phyloP scores from a whole-genome alignment of 2,888 invertebrate species.

The Scaptomyza cyrtandrae region DNA sequence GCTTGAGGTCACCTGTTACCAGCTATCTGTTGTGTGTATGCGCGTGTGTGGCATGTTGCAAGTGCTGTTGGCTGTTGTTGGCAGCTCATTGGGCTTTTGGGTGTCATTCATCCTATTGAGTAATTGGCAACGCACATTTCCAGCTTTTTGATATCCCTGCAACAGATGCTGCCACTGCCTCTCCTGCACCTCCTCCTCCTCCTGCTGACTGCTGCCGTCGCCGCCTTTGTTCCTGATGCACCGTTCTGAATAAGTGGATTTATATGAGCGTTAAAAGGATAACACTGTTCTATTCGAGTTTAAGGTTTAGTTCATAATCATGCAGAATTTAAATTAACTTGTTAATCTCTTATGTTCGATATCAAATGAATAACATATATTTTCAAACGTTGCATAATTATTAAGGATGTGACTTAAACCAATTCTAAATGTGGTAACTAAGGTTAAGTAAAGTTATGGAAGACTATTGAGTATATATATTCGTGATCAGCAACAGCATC shows the following conservation, averaged over 20 bases:
- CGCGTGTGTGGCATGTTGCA: conserved; percentile 28
- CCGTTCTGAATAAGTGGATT: background rate
- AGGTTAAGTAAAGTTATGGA: too few species aligned
- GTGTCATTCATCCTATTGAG: conserved; percentile 64
- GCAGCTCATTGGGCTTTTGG: conserved; percentile 45
- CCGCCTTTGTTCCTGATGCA: background rate
- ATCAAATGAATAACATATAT: background rate
- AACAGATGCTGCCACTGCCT: background rate
- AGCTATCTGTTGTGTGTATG: conserved; percentile 4
- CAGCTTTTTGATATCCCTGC: conserved; percentile 6
- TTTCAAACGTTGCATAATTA: background rate
- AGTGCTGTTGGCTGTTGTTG: conserved; percentile 26
- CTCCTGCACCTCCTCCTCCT: background rate
- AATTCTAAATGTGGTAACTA: too few species aligned
- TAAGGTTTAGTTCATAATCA: background rate
- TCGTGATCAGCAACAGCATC: too few species aligned
- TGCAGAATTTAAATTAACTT: background rate
- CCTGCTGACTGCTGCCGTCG: background rate
- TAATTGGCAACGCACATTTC: conserved; percentile 43
- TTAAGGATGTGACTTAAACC: too few species aligned
- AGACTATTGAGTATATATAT: too few species aligned
- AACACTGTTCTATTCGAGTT: background rate
- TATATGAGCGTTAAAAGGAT: background rate
- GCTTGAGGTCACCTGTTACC: conserved; percentile 58
- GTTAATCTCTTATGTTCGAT: background rate